phyloP scores from a whole-genome alignment of 2,888 invertebrate genomes.

The Aleiodes testaceus region DNA sequence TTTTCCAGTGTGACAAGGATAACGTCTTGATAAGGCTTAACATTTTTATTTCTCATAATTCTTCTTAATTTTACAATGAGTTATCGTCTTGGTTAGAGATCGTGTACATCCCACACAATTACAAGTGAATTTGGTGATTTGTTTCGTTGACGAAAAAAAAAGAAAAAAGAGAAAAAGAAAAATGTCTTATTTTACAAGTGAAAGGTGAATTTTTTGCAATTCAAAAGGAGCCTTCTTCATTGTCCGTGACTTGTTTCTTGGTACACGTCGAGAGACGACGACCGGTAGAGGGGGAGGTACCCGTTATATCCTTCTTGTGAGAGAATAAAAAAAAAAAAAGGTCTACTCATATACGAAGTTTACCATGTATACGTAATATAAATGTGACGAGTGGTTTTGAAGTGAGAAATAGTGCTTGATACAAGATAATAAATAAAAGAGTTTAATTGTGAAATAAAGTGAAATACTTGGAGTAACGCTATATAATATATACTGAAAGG shows the following conservation, averaged over 20 bases:
- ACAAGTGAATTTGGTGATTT: not conserved
- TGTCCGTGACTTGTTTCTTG: constrained; percentile 32
- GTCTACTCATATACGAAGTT: constrained; percentile 22
- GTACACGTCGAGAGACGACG: not conserved
- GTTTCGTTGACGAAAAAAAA: not conserved
- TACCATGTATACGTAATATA: constrained; percentile 20
- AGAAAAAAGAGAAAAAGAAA: no score
- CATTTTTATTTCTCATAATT: constrained; percentile 14
- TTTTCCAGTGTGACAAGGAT: constrained; percentile 39
- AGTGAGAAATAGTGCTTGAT: constrained; percentile 19
- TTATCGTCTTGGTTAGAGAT: not conserved
- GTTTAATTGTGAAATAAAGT: constrained; percentile 25
- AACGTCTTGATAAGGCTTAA: constrained; percentile 40
- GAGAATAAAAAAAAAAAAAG: constrained; percentile 30
- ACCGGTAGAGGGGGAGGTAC: constrained; percentile 17
- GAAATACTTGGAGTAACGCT: constrained; percentile 9
- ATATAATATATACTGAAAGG: not conserved
- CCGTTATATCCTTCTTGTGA: constrained; percentile 30
- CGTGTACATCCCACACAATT: not conserved
- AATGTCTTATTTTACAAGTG: constrained; percentile 8
- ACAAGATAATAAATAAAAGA: not conserved
- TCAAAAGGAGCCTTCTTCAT: constrained; percentile 32
- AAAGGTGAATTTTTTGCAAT: constrained; percentile 29
- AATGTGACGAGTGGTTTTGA: constrained; percentile 16
- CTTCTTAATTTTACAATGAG: not conserved